Percentiles rank a stretch among this genome's conserved stretches.
Evolutionary conservation across 1,140 invertebrate genomes (phyloP).

Genomic region (Lasioglossum baleicum): DNA sequence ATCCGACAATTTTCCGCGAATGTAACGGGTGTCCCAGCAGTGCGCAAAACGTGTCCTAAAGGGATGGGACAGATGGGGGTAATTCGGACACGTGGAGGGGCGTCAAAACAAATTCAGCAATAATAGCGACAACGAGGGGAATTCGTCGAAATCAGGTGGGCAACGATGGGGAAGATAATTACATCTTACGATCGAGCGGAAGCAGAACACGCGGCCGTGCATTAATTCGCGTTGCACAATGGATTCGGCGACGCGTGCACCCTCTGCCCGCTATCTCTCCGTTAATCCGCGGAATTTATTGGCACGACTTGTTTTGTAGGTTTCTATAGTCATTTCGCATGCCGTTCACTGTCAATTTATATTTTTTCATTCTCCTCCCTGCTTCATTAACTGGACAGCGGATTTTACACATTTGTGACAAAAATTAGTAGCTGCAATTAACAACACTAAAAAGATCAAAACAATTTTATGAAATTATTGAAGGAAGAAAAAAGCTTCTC

Average conservation of each 20-base stretch:
- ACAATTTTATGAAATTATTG: too few relatives aligned
- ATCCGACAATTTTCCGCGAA: too few relatives aligned
- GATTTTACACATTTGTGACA: too few relatives aligned
- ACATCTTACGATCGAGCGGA: slow-evolving; percentile 39
- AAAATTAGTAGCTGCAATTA: too few relatives aligned
- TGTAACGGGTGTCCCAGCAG: too few relatives aligned
- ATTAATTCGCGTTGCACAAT: slow-evolving; percentile 39
- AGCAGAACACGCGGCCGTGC: slow-evolving; percentile 1
- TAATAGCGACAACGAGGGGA: not conserved
- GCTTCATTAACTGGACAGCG: not conserved
- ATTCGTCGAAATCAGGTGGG: not conserved
- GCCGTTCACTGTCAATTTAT: not conserved
- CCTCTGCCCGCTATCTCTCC: not conserved
- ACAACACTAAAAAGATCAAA: too few relatives aligned
- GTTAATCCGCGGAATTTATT: slow-evolving; percentile 20
- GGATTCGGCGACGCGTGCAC: slow-evolving; percentile 4
- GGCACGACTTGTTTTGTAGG: not conserved
- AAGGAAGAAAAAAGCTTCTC: too few relatives aligned
- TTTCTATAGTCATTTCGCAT: not conserved
- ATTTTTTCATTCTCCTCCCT: not conserved
- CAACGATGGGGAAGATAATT: slow-evolving; percentile 45
- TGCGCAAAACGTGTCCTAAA: too few relatives aligned
- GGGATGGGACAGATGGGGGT: too few relatives aligned
- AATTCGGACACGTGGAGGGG: too few relatives aligned
- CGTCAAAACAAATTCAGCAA: too few relatives aligned